Conservation (phyloP, 2,888 invertebrate species). For the Fissipunctia ypsillon region DNA sequence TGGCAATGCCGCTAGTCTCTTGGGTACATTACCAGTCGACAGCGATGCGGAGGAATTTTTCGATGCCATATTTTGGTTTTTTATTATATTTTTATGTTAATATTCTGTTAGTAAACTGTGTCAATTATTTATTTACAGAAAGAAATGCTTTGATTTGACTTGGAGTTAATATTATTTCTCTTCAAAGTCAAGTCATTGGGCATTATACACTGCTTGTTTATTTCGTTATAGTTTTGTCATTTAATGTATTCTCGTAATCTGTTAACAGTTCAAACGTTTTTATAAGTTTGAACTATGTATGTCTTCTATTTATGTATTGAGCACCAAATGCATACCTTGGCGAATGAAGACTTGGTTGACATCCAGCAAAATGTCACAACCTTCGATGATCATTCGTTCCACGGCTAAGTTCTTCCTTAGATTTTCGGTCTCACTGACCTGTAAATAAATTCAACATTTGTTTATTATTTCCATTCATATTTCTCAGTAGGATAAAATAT, state of each 20-base stretch:
- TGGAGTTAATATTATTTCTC: not conserved
- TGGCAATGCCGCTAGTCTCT: too few relatives aligned
- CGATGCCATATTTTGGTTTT: too few relatives aligned
- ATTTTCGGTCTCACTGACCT: slow-evolving; percentile 97
- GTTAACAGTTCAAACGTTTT: not conserved
- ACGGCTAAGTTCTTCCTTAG: slow-evolving; percentile 97
- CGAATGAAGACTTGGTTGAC: slow-evolving; percentile 98
- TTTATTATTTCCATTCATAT: not conserved
- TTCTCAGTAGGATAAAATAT: not conserved
- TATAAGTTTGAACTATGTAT: not conserved
- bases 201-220: not conserved
- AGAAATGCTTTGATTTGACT: not conserved
- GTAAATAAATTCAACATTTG: not conserved
- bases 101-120: too few relatives aligned
- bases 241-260: not conserved
- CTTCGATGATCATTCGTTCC: slow-evolving; percentile 98
- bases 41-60: too few relatives aligned
- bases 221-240: not conserved
- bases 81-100: too few relatives aligned
- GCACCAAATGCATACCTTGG: slow-evolving; percentile 91
- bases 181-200: not conserved
- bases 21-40: too few relatives aligned
- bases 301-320: not conserved
- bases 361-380: slow-evolving; percentile 97
- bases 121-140: too few relatives aligned